These are phyloP conservation scores for Zelleria hepariella DNA, from an alignment of 2,888 invertebrate species.

Conservation along the genomic window DNA sequence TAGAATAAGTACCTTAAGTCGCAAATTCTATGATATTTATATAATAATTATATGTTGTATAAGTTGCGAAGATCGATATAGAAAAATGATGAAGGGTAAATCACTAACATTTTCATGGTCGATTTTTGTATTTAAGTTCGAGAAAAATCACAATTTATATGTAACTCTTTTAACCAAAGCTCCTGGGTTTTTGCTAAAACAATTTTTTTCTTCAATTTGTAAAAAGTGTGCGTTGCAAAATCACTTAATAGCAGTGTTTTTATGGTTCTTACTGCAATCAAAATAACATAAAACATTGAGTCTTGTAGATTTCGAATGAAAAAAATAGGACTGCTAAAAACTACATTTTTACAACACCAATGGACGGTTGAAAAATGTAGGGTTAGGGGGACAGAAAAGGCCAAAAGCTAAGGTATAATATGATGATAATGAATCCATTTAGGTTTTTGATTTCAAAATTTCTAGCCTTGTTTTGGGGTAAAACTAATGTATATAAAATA, in stretches of 20 bases:
- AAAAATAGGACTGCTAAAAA: slow-evolving; percentile 16
- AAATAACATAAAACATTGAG: slow-evolving; percentile 16
- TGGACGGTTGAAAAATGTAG: slow-evolving; percentile 61
- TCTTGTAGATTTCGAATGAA: slow-evolving; percentile 14
- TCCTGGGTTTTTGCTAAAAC: slow-evolving; percentile 21
- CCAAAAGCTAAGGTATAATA: not conserved
- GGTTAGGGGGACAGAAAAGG: slow-evolving; percentile 12
- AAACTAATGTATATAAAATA: not conserved
- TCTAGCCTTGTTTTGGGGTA: not conserved
- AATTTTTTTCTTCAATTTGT: slow-evolving; percentile 13
- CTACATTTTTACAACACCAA: slow-evolving; percentile 46
- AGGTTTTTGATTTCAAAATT: too few relatives aligned
- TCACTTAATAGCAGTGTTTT: slow-evolving; percentile 9
- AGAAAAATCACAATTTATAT: slow-evolving; percentile 36
- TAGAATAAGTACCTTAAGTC: slow-evolving; percentile 29
- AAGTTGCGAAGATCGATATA: slow-evolving; percentile 29
- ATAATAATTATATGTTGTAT: slow-evolving; percentile 12
- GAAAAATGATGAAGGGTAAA: slow-evolving; percentile 38
- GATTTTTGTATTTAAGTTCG: slow-evolving; percentile 35
- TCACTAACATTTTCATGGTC: slow-evolving; percentile 57
- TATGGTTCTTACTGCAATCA: too few relatives aligned
- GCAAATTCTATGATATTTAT: slow-evolving; percentile 37
- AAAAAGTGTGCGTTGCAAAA: slow-evolving; percentile 26
- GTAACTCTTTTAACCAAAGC: slow-evolving; percentile 31
- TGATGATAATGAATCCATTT: too few relatives aligned